Conservation (phyloP, 2,888 invertebrate species). For the Lamellibrachia satsuma region DNA sequence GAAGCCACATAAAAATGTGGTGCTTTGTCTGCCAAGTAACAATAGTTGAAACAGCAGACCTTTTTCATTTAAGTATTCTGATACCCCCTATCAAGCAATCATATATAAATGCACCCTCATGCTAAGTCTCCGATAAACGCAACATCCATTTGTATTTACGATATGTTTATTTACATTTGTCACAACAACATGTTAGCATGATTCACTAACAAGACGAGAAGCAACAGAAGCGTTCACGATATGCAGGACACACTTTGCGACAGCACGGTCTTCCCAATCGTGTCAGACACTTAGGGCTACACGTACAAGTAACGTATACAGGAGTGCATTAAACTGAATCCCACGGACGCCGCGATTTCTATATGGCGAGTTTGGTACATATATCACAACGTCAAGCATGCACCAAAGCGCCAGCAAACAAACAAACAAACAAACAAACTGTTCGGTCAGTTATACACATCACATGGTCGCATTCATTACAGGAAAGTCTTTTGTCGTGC, state of each 20-base stretch:
- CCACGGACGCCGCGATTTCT: background rate
- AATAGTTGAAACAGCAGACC: background rate
- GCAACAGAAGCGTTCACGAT: background rate
- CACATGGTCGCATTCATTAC: background rate
- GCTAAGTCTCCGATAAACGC: background rate
- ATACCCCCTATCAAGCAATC: background rate
- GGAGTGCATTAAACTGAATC: background rate
- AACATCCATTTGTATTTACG: background rate
- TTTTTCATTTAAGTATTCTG: background rate
- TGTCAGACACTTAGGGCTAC: background rate
- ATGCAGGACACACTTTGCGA: background rate
- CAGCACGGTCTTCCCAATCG: background rate
- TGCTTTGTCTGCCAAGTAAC: background rate
- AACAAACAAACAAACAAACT: background rate
- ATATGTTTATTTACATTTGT: conserved; percentile 3
- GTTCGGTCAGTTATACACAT: background rate
- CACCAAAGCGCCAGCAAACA: background rate
- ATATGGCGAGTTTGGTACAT: background rate
- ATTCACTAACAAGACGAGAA: background rate
- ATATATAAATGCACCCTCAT: background rate
- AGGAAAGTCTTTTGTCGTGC: background rate
- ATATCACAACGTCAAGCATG: background rate
- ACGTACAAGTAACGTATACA: background rate
- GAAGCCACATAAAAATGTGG: background rate
- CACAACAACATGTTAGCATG: background rate